Conservation (phyloP, 2,888 invertebrate genomes). For the Isoperla grammatica region DNA sequence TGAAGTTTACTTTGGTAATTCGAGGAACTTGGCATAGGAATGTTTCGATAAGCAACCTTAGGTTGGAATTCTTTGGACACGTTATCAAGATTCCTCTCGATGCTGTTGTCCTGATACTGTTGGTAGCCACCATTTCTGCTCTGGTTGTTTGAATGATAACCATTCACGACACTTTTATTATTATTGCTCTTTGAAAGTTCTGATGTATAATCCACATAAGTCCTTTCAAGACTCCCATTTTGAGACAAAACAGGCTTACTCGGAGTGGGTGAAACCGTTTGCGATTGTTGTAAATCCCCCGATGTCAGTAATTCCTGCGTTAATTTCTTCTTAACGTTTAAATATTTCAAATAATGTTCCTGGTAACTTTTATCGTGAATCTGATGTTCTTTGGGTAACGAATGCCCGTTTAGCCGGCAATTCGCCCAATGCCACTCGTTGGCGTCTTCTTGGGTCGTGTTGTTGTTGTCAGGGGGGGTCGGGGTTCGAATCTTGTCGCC, state of each 20-base stretch:
- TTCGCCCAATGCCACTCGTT: conserved; percentile 54
- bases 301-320: neutral
- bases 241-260: too few species aligned
- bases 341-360: conserved; percentile 9
- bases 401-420: conserved; percentile 44
- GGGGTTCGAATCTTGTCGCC: conserved; percentile 35
- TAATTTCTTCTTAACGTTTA: conserved; percentile 9
- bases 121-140: neutral
- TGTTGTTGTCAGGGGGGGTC: conserved; percentile 37
- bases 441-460: conserved; percentile 40
- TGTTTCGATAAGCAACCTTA: conserved; percentile 5
- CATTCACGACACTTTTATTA: neutral
- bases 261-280: too few species aligned
- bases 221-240: neutral
- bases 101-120: neutral
- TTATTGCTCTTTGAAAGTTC: neutral
- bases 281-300: too few species aligned
- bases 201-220: neutral
- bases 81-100: neutral
- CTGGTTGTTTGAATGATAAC: too few species aligned
- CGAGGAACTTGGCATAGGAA: conserved; percentile 8
- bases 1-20: conserved; percentile 6
- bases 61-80: conserved; percentile 8
- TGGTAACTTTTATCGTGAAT: conserved; percentile 20
- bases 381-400: conserved; percentile 21